A percentile compares a stretch with the other conserved stretches of the same genome.
Evolutionary conservation across 2,113 vertebrate species (phyloP).

Genomic region (Zonotrichia leucophrys): DNA sequence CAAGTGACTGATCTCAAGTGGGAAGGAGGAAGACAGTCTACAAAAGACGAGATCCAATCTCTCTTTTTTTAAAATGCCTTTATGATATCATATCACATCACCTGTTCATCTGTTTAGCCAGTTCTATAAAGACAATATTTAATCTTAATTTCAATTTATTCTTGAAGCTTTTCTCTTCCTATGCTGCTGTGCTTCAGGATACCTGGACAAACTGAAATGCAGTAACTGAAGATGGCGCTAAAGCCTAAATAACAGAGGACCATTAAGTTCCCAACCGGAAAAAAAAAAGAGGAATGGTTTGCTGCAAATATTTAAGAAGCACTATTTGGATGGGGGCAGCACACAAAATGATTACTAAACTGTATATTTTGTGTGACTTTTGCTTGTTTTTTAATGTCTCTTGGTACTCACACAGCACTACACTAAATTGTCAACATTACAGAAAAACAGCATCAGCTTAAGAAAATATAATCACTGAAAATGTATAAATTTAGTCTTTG

Average conservation of each 20-base stretch:
- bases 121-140: background rate
- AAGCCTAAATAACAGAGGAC: constrained; percentile 1
- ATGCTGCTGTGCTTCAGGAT: background rate
- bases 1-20: background rate
- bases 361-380: background rate
- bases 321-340: background rate
- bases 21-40: background rate
- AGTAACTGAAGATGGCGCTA: constrained; percentile 53
- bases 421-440: background rate
- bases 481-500: background rate
- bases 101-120: background rate
- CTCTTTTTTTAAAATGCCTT: background rate
- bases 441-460: background rate
- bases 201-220: background rate
- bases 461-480: background rate
- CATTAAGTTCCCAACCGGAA: background rate
- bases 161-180: background rate
- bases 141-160: background rate
- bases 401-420: background rate
- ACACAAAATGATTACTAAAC: background rate
- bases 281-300: background rate
- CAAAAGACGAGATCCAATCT: background rate
- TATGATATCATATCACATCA: background rate
- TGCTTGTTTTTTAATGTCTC: background rate
- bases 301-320: background rate